Evolutionary conservation across 1,140 invertebrate genomes (phyloP).

Genomic region (Dryas iulia): DNA sequence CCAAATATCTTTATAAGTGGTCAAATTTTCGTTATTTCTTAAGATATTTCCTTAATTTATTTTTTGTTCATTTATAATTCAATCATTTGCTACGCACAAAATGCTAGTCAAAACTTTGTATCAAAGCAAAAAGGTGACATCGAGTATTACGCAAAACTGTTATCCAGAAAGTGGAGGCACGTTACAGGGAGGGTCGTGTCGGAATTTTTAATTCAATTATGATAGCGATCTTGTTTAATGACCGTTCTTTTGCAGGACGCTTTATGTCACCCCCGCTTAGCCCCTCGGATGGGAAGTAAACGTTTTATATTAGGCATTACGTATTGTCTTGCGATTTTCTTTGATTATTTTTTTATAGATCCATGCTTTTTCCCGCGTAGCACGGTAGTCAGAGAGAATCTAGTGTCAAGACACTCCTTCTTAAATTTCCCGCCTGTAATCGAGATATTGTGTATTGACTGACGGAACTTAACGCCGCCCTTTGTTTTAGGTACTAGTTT

Average conservation of each 20-base stretch:
- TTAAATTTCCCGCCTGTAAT: neutral
- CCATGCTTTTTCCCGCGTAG: neutral
- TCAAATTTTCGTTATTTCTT: too few species aligned
- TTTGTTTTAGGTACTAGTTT: too few species aligned
- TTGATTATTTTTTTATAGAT: neutral
- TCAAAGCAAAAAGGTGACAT: constrained; percentile 6
- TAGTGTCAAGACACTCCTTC: neutral
- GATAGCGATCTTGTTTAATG: constrained; percentile 77
- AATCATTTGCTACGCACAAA: neutral
- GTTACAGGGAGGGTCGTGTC: constrained; percentile 50
- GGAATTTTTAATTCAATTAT: constrained; percentile 80
- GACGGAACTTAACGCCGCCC: too few species aligned
- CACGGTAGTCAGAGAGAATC: neutral
- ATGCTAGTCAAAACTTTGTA: neutral
- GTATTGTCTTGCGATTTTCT: neutral
- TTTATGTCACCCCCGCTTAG: constrained; percentile 41
- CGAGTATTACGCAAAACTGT: constrained; percentile 19
- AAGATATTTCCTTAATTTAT: too few species aligned
- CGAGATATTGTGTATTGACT: neutral
- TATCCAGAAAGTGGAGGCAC: constrained; percentile 20
- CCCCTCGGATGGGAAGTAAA: neutral
- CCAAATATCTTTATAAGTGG: too few species aligned
- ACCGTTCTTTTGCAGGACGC: constrained; percentile 52
- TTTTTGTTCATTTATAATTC: too few species aligned
- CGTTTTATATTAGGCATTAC: neutral